A percentile compares a stretch with the other conserved stretches of the same genome.
phyloP scores from a whole-genome alignment of 2,113 vertebrate species.

The Chaetorhynchus papuensis region DNA sequence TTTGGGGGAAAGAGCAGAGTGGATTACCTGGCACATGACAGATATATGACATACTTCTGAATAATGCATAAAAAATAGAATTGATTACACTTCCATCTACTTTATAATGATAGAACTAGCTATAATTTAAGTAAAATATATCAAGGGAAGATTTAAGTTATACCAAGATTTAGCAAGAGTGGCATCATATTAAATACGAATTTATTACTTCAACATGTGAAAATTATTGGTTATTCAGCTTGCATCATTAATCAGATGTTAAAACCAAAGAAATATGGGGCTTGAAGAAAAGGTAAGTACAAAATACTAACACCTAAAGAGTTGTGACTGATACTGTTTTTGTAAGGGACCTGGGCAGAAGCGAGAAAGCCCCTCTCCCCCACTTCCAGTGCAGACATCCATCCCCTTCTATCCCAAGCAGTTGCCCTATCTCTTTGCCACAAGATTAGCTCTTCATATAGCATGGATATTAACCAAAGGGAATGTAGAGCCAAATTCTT shows the following conservation, averaged over 20 bases:
- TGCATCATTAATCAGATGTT: not conserved
- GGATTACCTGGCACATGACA: not conserved
- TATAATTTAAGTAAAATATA: slow-evolving; percentile 39
- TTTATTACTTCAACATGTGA: not conserved
- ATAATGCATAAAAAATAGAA: slow-evolving; percentile 8
- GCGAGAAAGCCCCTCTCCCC: not conserved
- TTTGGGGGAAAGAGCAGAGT: not conserved
- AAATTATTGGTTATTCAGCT: not conserved
- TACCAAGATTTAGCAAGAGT: not conserved
- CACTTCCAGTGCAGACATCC: not conserved
- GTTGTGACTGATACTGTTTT: not conserved
- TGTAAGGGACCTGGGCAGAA: not conserved
- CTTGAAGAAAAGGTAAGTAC: not conserved
- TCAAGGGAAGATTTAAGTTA: slow-evolving; percentile 5
- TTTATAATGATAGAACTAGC: slow-evolving; percentile 31
- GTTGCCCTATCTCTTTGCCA: not conserved
- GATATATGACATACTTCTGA: not conserved
- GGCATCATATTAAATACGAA: not conserved
- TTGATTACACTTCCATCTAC: slow-evolving; percentile 3
- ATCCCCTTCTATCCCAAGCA: not conserved
- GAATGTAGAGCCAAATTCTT: not conserved
- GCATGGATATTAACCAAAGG: not conserved
- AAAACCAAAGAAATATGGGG: not conserved
- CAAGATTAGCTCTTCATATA: not conserved
- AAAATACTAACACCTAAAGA: not conserved